phyloP scores from a whole-genome alignment of 2,113 vertebrate genomes.

The Loxodonta africana region DNA sequence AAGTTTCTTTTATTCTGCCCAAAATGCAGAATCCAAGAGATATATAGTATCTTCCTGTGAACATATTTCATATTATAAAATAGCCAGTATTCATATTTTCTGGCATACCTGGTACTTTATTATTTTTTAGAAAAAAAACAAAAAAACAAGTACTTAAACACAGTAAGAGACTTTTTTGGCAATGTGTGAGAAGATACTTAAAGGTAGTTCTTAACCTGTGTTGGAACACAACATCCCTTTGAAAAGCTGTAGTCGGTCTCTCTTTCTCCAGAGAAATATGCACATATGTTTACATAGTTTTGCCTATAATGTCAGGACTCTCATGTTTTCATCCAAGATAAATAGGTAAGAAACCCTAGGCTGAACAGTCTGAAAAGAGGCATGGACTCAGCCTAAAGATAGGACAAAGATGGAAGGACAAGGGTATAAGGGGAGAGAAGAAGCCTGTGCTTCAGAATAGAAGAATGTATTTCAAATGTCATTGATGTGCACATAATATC shows the following conservation, averaged over 20 bases:
- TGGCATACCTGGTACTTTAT: neutral
- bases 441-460: neutral
- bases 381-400: neutral
- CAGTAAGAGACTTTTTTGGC: neutral
- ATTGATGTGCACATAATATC: too few species aligned
- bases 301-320: neutral
- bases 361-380: neutral
- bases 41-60: neutral
- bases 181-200: neutral
- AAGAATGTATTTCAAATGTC: neutral
- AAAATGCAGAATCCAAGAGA: neutral
- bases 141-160: neutral
- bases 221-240: constrained; percentile 19
- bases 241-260: neutral
- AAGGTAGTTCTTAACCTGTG: neutral
- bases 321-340: neutral
- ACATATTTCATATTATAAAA: constrained; percentile 31
- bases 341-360: neutral
- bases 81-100: constrained; percentile 6
- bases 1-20: constrained; percentile 41
- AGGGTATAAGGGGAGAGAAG: neutral
- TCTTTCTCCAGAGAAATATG: neutral
- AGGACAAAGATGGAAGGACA: neutral
- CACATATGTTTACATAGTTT: neutral
- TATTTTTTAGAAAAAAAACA: neutral